Conservation (phyloP, 2,113 vertebrate species). For the Charina bottae region DNA sequence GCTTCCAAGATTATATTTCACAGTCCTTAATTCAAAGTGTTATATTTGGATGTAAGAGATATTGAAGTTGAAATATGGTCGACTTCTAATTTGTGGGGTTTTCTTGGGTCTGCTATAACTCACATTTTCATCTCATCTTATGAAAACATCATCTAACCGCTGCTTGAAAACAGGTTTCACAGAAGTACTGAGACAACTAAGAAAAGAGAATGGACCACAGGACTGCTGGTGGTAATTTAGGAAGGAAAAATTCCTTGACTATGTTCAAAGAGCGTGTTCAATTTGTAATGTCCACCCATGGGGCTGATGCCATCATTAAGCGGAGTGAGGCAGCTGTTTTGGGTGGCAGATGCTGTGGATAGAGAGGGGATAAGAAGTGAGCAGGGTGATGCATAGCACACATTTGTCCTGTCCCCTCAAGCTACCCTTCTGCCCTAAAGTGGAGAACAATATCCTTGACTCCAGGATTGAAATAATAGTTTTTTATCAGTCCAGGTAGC, state of each 20-base stretch:
- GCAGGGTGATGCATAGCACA: not conserved
- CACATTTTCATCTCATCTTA: not conserved
- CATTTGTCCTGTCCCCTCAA: not conserved
- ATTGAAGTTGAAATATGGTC: not conserved
- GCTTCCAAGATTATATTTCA: not conserved
- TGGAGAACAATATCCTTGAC: not conserved
- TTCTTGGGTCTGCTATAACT: not conserved
- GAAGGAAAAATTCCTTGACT: not conserved
- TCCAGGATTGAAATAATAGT: not conserved
- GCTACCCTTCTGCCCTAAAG: not conserved
- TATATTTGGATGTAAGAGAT: not conserved
- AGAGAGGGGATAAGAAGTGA: not conserved
- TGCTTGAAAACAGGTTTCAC: not conserved
- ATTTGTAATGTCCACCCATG: not conserved
- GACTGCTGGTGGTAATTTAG: not conserved
- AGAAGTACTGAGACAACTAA: not conserved
- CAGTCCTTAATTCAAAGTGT: not conserved
- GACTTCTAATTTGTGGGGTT: not conserved
- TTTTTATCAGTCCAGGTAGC: not conserved
- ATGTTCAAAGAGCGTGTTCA: not conserved
- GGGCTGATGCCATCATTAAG: not conserved
- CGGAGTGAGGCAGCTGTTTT: not conserved
- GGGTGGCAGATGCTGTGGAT: not conserved
- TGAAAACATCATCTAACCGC: not conserved
- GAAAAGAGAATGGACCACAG: too few species aligned